These are phyloP conservation scores for Nymphalis io DNA, from an alignment of 1,140 invertebrate genomes.

Conservation along the genomic window DNA sequence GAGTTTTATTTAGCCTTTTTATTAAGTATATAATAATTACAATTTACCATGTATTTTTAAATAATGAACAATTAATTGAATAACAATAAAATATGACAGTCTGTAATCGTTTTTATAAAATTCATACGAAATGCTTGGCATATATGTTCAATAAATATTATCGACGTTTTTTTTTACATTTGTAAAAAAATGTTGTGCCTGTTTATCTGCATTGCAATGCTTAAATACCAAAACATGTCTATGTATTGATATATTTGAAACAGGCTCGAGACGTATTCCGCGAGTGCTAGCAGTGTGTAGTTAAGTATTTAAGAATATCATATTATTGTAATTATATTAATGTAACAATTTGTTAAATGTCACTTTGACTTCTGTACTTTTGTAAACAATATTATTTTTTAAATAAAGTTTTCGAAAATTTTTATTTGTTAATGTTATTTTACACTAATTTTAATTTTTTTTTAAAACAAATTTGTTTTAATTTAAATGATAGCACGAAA, in stretches of 20 bases:
- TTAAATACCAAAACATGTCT: background rate
- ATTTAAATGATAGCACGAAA: background rate
- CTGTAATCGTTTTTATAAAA: slow-evolving; percentile 1
- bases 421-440: slow-evolving; percentile 9
- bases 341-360: slow-evolving; percentile 51
- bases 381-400: slow-evolving; percentile 64
- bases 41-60: slow-evolving; percentile 27
- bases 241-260: background rate
- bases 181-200: slow-evolving; percentile 1
- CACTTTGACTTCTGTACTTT: slow-evolving; percentile 53
- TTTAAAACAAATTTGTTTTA: background rate
- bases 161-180: no score
- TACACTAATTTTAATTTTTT: background rate
- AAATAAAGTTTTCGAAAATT: slow-evolving; percentile 69
- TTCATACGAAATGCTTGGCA: slow-evolving; percentile 18
- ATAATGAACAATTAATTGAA: slow-evolving; percentile 10
- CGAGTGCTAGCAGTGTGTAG: slow-evolving; percentile 14
- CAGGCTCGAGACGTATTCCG: background rate
- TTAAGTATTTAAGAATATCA: slow-evolving; percentile 20
- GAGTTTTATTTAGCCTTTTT: background rate
- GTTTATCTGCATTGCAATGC: slow-evolving; percentile 4
- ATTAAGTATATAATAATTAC: slow-evolving; percentile 17
- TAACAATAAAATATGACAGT: slow-evolving; percentile 6
- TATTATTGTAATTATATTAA: slow-evolving; percentile 34
- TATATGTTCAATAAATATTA: background rate